phyloP scores from a whole-genome alignment of 2,797 vertebrate genomes.

The Cryptoblepharus egeriae region DNA sequence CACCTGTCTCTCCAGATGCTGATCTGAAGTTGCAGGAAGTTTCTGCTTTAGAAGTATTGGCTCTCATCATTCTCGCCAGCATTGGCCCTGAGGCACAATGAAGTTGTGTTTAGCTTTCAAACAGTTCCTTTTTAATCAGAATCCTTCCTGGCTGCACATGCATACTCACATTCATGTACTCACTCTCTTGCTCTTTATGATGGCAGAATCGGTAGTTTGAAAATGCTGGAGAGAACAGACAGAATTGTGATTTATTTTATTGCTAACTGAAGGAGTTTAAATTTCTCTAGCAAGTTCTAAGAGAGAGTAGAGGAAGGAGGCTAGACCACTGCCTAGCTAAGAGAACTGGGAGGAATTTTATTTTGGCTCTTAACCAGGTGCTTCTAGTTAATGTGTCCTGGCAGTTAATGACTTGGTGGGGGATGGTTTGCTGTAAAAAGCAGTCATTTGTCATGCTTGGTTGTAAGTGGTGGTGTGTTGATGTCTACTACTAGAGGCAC shows the following conservation, averaged over 20 bases:
- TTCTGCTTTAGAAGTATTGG: slow-evolving; percentile 52
- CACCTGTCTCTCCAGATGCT: slow-evolving; percentile 48
- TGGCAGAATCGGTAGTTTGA: neutral
- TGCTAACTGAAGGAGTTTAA: slow-evolving; percentile 21
- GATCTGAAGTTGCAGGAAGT: slow-evolving; percentile 62
- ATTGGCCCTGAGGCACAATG: slow-evolving; percentile 58
- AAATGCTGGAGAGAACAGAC: slow-evolving; percentile 16
- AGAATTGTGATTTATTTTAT: slow-evolving; percentile 6
- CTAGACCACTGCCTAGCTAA: slow-evolving; percentile 28
- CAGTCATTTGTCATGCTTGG: slow-evolving; percentile 54
- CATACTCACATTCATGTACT: no score
- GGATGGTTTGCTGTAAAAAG: slow-evolving; percentile 65
- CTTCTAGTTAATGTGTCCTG: slow-evolving; percentile 73
- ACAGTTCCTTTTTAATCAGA: slow-evolving; percentile 54
- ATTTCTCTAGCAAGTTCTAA: slow-evolving; percentile 1
- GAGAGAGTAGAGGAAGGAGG: slow-evolving; percentile 25
- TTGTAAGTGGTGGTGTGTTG: slow-evolving; percentile 49
- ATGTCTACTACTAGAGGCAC: slow-evolving; percentile 50
- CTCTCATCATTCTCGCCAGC: slow-evolving; percentile 46
- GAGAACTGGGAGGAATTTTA: slow-evolving; percentile 62
- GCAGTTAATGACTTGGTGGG: slow-evolving; percentile 64
- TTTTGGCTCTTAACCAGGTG: slow-evolving; percentile 69
- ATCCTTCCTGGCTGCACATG: slow-evolving; percentile 35
- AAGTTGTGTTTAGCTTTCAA: slow-evolving; percentile 52
- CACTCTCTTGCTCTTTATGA: no score